Evolutionary conservation across 1,140 invertebrate genomes (phyloP).

Genomic region (Drosophila erecta): DNA sequence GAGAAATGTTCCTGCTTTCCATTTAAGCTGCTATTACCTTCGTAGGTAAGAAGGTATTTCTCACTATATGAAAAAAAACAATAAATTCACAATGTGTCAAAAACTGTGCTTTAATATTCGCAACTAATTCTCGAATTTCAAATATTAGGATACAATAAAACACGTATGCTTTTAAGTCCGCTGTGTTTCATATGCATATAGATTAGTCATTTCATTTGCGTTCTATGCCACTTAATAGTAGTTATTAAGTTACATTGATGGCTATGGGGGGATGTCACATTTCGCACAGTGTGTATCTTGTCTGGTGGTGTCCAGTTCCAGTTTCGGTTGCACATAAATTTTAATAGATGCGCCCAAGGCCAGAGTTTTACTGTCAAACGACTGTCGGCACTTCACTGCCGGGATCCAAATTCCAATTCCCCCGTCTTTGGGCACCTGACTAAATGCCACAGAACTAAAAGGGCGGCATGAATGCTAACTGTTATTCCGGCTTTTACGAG

Average conservation of each 20-base stretch:
- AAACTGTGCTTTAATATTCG: too few relatives aligned
- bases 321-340: slow-evolving; percentile 49
- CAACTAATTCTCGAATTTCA: too few relatives aligned
- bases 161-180: not conserved
- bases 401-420: slow-evolving; percentile 17
- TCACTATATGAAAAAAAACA: too few relatives aligned
- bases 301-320: slow-evolving; percentile 11
- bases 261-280: slow-evolving; percentile 1
- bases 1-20: not conserved
- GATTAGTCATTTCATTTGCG: not conserved
- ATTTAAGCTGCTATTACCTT: not conserved
- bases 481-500: slow-evolving; percentile 60
- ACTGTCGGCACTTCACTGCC: slow-evolving; percentile 51
- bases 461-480: slow-evolving; percentile 38
- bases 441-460: slow-evolving; percentile 29
- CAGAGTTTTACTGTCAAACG: slow-evolving; percentile 53
- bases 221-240: slow-evolving; percentile 9
- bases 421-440: slow-evolving; percentile 38
- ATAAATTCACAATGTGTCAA: too few relatives aligned
- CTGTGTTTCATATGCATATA: not conserved
- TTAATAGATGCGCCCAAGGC: slow-evolving; percentile 53
- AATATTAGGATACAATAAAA: too few relatives aligned
- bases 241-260: slow-evolving; percentile 15
- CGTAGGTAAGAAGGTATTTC: too few relatives aligned
- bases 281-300: slow-evolving; percentile 25